These are phyloP conservation scores for Salvelinus namaycush DNA, from an alignment of 2,113 vertebrate genomes.

Conservation along the genomic window DNA sequence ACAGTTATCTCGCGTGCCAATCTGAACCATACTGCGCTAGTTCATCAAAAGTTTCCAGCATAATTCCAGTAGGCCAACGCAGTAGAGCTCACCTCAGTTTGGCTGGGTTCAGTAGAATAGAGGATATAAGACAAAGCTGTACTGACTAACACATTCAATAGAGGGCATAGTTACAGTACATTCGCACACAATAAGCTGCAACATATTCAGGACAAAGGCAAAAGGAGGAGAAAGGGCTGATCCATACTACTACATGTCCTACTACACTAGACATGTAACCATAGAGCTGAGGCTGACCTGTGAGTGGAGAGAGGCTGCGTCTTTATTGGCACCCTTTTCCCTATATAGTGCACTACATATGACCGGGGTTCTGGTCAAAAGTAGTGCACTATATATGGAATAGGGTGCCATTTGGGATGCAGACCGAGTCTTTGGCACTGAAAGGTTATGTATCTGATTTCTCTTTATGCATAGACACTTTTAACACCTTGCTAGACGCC, in stretches of 20 bases:
- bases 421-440: conserved; percentile 46
- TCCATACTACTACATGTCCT: neutral
- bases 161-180: conserved; percentile 1
- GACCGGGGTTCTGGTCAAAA: no score
- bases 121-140: no score
- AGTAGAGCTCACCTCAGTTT: no score
- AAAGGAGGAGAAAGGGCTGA: conserved; percentile 6
- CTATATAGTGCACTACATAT: no score
- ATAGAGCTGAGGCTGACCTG: neutral
- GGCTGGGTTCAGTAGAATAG: no score
- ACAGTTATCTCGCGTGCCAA: neutral
- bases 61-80: no score
- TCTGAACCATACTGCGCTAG: neutral
- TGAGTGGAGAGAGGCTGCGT: neutral
- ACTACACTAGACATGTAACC: conserved; percentile 8
- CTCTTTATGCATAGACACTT: conserved; percentile 49
- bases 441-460: conserved; percentile 34
- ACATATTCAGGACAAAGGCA: conserved; percentile 1
- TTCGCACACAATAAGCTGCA: conserved; percentile 24
- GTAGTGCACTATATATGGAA: no score
- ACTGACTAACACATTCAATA: neutral
- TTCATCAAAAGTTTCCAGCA: neutral
- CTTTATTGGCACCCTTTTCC: no score
- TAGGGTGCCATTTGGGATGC: no score
- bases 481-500: conserved; percentile 17